Base-by-base conservation (phyloP, 1,140 invertebrate species). In the Glomeris maerens region DNA sequence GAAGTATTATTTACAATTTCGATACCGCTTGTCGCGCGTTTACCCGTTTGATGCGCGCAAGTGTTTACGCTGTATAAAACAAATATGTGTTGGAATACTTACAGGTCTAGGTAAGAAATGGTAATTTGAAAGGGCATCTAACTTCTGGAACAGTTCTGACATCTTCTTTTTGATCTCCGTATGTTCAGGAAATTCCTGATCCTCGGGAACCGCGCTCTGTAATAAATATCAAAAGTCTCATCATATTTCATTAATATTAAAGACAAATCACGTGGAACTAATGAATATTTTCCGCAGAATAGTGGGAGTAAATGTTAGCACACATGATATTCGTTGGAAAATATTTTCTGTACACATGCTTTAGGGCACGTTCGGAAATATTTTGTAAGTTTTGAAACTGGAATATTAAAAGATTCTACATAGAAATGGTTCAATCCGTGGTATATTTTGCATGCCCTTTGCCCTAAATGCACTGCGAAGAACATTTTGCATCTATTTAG, bases 61-160 rank as follows among this genome's bases (percentile, higher is more conserved):
- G n/a, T n/a, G n/a, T n/a, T n/a, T n/a, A n/a, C n/a, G n/a, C n/a
- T 20, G 26, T 38, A 45, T 39, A 23, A 20, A 53, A 44, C 49
- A 64, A 36, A 36, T 10, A 36, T 10, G 17, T 10, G 17, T 10
- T 36, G 31, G 31, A 10, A 10, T 36, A 17, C 64, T 70, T 68
- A 83, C 79, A 50, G 74, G 71, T 72, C 83, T 90, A 0, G 94
- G 93, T 44, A 89, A 94, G 59, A 86, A 97, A 67, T 95, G 84
- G 67, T 84, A 96, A 67, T 97, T 92, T 0, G 81, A 83, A 2
- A 98, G 71, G 0, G 91, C 84, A 73, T 98, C 90, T 13, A 98
- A 71, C 69, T 96, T 84, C 3, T 72, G 63, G 64, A 97, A 93
- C 1, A 98, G 64, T 0, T 71, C 69, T n/a, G 71, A 67, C 80